Evolutionary conservation across 2,888 invertebrate species (phyloP), one percentile per base, ranked within the genome.

Genomic region (Blastobasis lacticolella): DNA sequence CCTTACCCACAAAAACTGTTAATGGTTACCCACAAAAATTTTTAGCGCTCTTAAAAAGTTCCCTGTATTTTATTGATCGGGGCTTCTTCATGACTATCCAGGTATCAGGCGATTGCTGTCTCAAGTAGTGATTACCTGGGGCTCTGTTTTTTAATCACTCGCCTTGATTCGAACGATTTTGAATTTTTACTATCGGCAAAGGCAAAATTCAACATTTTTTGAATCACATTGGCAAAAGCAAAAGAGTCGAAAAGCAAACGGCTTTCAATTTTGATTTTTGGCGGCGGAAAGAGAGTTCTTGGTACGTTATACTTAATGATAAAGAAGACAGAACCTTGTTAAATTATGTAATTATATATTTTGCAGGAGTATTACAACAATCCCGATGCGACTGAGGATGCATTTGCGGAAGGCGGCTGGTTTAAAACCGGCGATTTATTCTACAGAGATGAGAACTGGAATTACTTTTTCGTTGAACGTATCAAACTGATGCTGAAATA

Each of bases 401-500:
- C 76, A 0, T 82, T 82, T 50, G 75, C 84, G 7, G 67, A 69
- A n/a, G 81, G 80, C 37, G 77, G 86, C 1, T 90, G 87, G 85
- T 66, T 89, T 37, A 85, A 78, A 59, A 85, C 89, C 1, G 90
- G 90, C 0, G 90, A 90, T 55, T 64, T 90, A 37, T 76, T 83
- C 23, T 89, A 85, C 55, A 85, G 85, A 55, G 90, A 90, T 56
- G 78, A 84, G 10, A 72, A 84, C 10, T 73, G 72, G 57, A 81
- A 88, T 56, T 84, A 80, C 52, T 90, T 71, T 63, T 78, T 84
- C 43, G 75, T 88, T 0, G 90, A 90, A 44, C 73, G 90, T 23
- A 75, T 88, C 5, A 90, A 90, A 57, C 75, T 88, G 56, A 64
- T 90, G 56, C 66, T 90, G 5, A 90, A 89, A 62, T 90, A 83